Percentiles rank a stretch among this genome's conserved stretches.
Conservation (phyloP, 2,797 vertebrate genomes). For the Leptatherina wallacei region DNA sequence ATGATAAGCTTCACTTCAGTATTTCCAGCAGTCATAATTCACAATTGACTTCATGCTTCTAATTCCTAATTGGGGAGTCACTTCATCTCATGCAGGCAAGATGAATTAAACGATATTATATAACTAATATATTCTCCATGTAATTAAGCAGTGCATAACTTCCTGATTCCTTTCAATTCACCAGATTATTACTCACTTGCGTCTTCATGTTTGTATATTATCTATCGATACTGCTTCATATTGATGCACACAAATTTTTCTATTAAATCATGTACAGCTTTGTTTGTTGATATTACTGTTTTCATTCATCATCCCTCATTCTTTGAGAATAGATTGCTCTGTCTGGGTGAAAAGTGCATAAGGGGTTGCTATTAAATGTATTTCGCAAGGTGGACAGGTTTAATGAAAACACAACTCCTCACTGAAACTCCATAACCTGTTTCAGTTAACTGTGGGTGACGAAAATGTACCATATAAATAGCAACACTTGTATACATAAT, state of each 20-base stretch:
- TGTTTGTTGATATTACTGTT: constrained; percentile 55
- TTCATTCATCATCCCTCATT: constrained; percentile 43
- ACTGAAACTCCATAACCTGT: constrained; percentile 58
- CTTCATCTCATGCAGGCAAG: constrained; percentile 31
- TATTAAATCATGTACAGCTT: constrained; percentile 67
- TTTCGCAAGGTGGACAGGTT: constrained; percentile 61
- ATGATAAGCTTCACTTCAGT: constrained; percentile 14
- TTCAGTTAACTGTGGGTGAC: constrained; percentile 69
- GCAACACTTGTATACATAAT: constrained; percentile 75
- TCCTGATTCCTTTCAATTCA: constrained; percentile 23
- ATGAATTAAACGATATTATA: constrained; percentile 63
- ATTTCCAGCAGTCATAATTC: constrained; percentile 9
- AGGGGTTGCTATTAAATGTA: constrained; percentile 80
- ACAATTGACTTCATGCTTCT: constrained; percentile 18
- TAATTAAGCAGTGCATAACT: constrained; percentile 36
- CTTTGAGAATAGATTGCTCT: constrained; percentile 23
- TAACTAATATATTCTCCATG: constrained; percentile 35
- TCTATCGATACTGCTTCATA: constrained; percentile 64
- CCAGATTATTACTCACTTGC: background rate
- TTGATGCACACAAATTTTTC: constrained; percentile 57
- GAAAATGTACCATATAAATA: constrained; percentile 73
- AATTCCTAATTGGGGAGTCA: constrained; percentile 19
- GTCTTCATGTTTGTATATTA: constrained; percentile 41
- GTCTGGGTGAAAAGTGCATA: constrained; percentile 42
- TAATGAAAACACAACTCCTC: constrained; percentile 45